Evolutionary conservation across 2,888 invertebrate genomes (phyloP), one percentile per base, ranked within the genome.

Genomic region (Onthophagus sagittarius): DNA sequence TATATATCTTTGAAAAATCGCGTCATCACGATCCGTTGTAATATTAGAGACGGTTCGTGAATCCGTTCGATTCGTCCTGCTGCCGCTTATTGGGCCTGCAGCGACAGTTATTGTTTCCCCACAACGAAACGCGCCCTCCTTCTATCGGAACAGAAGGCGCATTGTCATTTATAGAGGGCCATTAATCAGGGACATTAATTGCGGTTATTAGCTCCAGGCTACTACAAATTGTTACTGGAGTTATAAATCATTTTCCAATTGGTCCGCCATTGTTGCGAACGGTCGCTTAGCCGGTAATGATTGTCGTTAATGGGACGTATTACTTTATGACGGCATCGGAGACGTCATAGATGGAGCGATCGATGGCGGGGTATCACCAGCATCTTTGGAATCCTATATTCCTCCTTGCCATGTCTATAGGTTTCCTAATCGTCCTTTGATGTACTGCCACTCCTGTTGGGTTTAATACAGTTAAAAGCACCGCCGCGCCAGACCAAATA

Each of bases 1-100:
- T 31, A 39, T 71, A 72, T 72, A 72, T 71, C 62, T 72, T 71
- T 72, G 23, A n/a, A 53, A 73, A 64, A 72, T 72, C 63, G 72
- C 69, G 71, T 14, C 63, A 33, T 62, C 69, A 32, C 53, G 65
- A 71, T 9, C 39, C 39, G 23, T 23, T 23, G 39, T 53, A 53
- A 53, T 53, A 53, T 53, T 11, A 11, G 39, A 11, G 39, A 53
- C 39, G 39, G 4, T 53, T 53, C 39, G 39, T 23, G 23, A 23
- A 23, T 23, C 39, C 39, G 5, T 53, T 53, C 39, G 39, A 53
- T 53, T 53, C 39, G 39, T 53, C 39, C 39, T 53, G 1, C 5
- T 53, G 39, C 39, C 39, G 39, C 39, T 53, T 53, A 53, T 53
- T 53, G 39, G 39, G 7, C 39, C 39, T 53, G 39, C 39, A 11